Base-by-base conservation (phyloP, 2,888 invertebrate genomes). In the Pilophorus perplexus region DNA sequence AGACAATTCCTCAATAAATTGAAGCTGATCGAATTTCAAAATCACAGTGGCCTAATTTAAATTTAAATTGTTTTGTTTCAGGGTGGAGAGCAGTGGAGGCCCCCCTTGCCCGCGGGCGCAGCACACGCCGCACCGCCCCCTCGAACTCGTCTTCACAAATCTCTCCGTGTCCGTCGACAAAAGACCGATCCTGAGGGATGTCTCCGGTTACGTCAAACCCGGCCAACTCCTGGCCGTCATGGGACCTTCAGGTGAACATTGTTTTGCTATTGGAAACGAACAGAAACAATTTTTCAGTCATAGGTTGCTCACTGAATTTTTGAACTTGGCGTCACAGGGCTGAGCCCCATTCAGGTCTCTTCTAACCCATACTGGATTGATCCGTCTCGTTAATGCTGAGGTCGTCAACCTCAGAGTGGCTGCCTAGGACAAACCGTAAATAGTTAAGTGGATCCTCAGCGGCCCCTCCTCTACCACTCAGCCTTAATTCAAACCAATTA, bases 191-290 rank as follows among this genome's bases (percentile, higher is more conserved):
- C 81, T 89, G 65, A 80, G 83, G 71, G 85, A 87, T 78, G 85
- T 89, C 73, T 85, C 84, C 75, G 89, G 89, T 38, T 79, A 85
- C 72, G 88, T 87, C 71, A 82, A 85, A 73, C 87, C 88, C 16
- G 90, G 90, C 55, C 86, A 89, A 75, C 81, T 90, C 68, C 78
- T 90, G 74, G 90, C 89, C 71, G 85, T 90, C 68, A 89, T 90
- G 87, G 89, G 90, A 71, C 89, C 89, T 33, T 88, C 87, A 72
- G 89, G 89, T 33, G 33, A 8, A 33, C 33, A 33, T 33, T 33
- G 33, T 33, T 12, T 8, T 33, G 33, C 33, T 33, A 12, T 33
- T n/a, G n/a, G n/a, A 12, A 33, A 33, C 33, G 33, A 33, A 6
- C 33, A 33, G 6, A 8, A 6, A 8, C 33, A 12, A 8, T 33